These are phyloP conservation scores for Halcyon smyrnensis DNA, from an alignment of 2,797 vertebrate species.

Conservation along the genomic window DNA sequence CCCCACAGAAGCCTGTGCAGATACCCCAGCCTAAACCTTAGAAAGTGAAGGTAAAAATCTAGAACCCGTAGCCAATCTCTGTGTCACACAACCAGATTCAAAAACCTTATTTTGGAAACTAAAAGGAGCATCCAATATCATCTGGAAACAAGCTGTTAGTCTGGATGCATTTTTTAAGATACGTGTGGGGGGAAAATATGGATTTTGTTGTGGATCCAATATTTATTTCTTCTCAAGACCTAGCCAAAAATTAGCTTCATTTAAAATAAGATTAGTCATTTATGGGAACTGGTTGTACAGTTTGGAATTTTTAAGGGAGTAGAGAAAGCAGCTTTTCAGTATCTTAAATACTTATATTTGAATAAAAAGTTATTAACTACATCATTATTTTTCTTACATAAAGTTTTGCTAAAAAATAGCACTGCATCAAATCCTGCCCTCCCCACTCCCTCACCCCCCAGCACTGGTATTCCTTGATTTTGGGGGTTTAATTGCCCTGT, in stretches of 20 bases:
- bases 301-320: constrained; percentile 50
- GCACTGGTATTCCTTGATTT: neutral
- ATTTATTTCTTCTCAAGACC: constrained; percentile 49
- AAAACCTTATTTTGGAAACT: neutral
- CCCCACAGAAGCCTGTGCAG: fast-evolving
- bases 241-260: constrained; percentile 67
- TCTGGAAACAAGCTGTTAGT: constrained; percentile 71
- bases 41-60: neutral
- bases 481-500: neutral
- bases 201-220: constrained; percentile 48
- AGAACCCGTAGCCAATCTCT: neutral
- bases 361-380: constrained; percentile 25
- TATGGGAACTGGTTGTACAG: constrained; percentile 58
- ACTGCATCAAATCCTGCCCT: neutral
- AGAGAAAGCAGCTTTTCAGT: constrained; percentile 24
- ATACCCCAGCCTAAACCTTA: neutral
- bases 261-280: constrained; percentile 71
- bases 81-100: neutral
- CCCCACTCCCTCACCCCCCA: neutral
- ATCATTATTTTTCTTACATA: constrained; percentile 46
- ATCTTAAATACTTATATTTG: constrained; percentile 70
- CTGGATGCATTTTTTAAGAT: constrained; percentile 59
- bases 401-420: neutral
- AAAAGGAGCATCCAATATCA: constrained; percentile 55
- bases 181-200: constrained; percentile 23